phyloP scores from a whole-genome alignment of 2,113 vertebrate species.

The Notarius lentiginosus region DNA sequence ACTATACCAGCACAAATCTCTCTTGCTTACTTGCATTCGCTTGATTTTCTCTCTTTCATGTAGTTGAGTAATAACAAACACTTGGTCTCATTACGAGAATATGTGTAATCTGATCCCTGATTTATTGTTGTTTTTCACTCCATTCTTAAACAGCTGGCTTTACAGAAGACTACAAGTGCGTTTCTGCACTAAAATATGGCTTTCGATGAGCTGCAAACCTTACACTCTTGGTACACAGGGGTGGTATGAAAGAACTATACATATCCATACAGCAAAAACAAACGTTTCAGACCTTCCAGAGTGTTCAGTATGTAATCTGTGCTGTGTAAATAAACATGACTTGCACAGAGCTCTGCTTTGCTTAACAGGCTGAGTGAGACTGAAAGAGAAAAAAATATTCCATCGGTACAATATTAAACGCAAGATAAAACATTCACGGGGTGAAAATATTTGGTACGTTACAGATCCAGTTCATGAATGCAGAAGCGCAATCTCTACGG shows the following conservation, averaged over 20 bases:
- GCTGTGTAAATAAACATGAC: constrained; percentile 12
- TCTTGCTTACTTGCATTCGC: neutral
- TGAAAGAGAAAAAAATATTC: constrained; percentile 29
- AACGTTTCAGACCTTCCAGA: constrained; percentile 24
- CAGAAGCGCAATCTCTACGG: neutral
- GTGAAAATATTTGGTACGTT: constrained; percentile 25
- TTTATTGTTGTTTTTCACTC: constrained; percentile 32
- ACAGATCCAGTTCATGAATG: constrained; percentile 2
- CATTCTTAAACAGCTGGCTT: constrained; percentile 14
- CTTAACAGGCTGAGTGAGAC: constrained; percentile 6
- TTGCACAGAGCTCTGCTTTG: constrained; percentile 23
- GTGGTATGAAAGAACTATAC: constrained; percentile 29
- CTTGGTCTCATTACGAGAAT: constrained; percentile 23
- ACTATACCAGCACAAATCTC: neutral
- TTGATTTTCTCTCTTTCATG: neutral
- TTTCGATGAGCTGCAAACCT: neutral
- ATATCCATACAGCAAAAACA: constrained; percentile 38
- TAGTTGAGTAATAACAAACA: constrained; percentile 33
- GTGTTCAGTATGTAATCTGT: constrained; percentile 12
- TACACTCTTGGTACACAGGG: constrained; percentile 1
- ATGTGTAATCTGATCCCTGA: constrained; percentile 12
- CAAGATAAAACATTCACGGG: constrained; percentile 22
- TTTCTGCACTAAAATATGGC: neutral
- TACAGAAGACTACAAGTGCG: neutral
- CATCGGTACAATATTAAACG: neutral